phyloP scores from a whole-genome alignment of 2,888 invertebrate species.

The Carpatolechia fugitivella region DNA sequence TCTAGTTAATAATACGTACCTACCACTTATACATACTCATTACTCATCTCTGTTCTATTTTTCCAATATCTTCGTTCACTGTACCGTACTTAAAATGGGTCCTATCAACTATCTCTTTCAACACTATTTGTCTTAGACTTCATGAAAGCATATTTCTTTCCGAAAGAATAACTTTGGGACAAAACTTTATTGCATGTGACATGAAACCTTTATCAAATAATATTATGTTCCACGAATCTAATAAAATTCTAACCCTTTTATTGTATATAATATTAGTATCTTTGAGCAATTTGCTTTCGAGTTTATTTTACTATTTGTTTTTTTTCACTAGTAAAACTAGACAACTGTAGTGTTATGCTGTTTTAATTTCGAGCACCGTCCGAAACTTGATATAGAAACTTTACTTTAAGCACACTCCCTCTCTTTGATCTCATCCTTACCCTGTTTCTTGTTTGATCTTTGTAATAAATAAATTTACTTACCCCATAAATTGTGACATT shows the following conservation, averaged over 20 bases:
- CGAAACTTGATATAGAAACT: no score
- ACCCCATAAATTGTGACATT: slow-evolving; percentile 48
- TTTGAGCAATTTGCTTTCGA: no score
- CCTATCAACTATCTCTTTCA: slow-evolving; percentile 8
- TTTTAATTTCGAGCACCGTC: no score
- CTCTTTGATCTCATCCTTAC: no score
- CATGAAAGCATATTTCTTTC: background rate
- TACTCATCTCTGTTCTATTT: background rate
- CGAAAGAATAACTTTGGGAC: slow-evolving; percentile 3
- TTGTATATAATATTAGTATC: no score
- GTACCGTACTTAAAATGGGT: slow-evolving; percentile 4
- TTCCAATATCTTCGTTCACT: slow-evolving; percentile 8
- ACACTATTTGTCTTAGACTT: slow-evolving; percentile 2
- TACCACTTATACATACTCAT: background rate
- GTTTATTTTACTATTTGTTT: no score
- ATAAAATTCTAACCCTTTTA: no score
- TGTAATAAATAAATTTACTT: slow-evolving; percentile 30
- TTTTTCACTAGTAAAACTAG: no score
- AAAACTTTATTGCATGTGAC: slow-evolving; percentile 2
- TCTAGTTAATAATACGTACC: background rate
- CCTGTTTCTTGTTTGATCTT: no score
- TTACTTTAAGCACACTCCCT: no score
- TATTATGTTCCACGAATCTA: background rate
- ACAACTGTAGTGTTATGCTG: no score
- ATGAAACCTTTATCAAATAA: background rate